These are phyloP conservation scores for Thinocorus orbignyianus DNA, from an alignment of 2,113 vertebrate species.

Conservation along the genomic window DNA sequence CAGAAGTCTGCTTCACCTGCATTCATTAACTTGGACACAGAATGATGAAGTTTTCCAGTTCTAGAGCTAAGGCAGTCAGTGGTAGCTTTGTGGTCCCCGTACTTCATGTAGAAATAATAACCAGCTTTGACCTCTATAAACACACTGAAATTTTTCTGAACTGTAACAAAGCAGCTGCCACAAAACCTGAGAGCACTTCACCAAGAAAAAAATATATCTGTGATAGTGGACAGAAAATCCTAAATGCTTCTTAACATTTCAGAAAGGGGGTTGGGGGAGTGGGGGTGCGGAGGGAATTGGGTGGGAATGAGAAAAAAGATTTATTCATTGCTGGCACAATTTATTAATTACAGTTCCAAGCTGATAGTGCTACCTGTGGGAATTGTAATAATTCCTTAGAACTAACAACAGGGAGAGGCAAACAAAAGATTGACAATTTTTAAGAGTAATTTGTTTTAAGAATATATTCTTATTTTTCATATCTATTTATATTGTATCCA, in stretches of 20 bases:
- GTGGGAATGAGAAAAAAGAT: not conserved
- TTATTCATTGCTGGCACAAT: not conserved
- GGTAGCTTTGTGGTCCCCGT: not conserved
- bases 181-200: not conserved
- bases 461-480: not conserved
- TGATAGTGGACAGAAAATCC: not conserved
- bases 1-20: not conserved
- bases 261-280: not conserved
- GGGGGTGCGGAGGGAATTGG: too few species aligned
- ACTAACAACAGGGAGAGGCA: not conserved
- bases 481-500: not conserved
- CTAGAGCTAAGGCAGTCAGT: not conserved
- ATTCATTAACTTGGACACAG: not conserved
- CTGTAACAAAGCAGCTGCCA: not conserved
- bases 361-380: not conserved
- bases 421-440: not conserved
- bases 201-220: not conserved
- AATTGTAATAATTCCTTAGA: not conserved
- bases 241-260: not conserved
- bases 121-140: not conserved
- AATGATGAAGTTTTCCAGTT: not conserved
- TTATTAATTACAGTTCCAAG: not conserved
- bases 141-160: not conserved
- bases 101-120: not conserved
- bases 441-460: not conserved